These are phyloP conservation scores for Heterotilapia buettikoferi DNA, from an alignment of 2,113 vertebrate genomes.

Conservation along the genomic window DNA sequence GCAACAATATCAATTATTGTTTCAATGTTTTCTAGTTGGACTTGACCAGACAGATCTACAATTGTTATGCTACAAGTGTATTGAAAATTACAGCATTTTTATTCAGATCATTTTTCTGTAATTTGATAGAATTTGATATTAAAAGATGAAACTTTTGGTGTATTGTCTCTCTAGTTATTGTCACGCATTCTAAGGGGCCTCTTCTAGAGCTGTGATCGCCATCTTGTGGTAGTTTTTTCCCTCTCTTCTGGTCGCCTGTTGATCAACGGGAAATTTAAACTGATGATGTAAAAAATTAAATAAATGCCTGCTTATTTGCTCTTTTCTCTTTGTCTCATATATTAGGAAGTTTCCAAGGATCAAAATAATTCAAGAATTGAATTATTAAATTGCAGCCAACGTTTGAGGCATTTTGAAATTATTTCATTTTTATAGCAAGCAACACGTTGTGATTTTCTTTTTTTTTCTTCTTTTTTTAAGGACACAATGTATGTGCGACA, in stretches of 20 bases:
- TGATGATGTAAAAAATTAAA: not conserved
- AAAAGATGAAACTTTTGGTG: not conserved
- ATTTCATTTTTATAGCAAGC: not conserved
- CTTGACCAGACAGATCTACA: not conserved
- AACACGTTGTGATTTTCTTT: not conserved
- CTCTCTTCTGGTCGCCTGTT: not conserved
- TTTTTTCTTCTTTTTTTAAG: not conserved
- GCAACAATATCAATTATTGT: not conserved
- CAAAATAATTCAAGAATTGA: not conserved
- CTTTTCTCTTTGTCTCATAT: not conserved
- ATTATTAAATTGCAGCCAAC: not conserved
- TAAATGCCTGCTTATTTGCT: not conserved
- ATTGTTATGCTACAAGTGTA: not conserved
- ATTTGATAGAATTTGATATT: not conserved
- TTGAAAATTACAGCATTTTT: not conserved
- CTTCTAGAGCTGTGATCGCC: not conserved
- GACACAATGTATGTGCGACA: not conserved
- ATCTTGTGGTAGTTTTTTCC: not conserved
- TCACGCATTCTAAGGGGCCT: not conserved
- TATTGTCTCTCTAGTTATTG: not conserved
- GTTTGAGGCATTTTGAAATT: not conserved
- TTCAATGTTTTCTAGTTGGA: not conserved
- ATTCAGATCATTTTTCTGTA: not conserved
- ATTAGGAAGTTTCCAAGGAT: not conserved
- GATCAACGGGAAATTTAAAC: not conserved